Evolutionary conservation across 2,797 vertebrate species (phyloP).

Genomic region (Taeniopygia guttata): DNA sequence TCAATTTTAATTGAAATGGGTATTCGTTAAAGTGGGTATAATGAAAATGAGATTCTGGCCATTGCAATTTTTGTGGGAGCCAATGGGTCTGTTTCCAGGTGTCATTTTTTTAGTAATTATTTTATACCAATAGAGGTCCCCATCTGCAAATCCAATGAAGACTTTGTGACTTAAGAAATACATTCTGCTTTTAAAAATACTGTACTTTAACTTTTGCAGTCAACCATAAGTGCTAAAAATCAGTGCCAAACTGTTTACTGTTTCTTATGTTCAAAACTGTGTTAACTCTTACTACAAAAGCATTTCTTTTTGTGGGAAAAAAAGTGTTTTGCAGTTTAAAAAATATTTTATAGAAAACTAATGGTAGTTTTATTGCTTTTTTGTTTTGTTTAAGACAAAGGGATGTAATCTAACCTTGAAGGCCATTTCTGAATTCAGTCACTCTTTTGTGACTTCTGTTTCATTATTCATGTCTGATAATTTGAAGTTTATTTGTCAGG

Average conservation of each 20-base stretch:
- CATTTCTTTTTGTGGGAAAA: background rate
- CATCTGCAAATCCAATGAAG: constrained; percentile 76
- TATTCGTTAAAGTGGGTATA: background rate
- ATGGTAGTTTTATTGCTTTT: background rate
- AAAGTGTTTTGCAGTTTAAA: background rate
- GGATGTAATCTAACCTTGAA: background rate
- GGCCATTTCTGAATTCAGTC: background rate
- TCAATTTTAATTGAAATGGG: background rate
- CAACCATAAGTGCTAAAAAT: background rate
- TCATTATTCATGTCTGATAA: background rate
- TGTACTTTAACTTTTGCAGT: background rate
- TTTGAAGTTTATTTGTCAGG: background rate
- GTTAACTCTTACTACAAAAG: background rate
- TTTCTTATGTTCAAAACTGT: background rate
- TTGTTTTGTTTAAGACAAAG: background rate
- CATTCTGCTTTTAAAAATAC: background rate
- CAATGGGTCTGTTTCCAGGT: background rate
- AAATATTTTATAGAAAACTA: background rate
- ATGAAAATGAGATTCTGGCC: background rate
- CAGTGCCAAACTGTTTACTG: background rate
- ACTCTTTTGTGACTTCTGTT: background rate
- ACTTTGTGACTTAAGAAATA: constrained; percentile 37
- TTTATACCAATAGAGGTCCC: constrained; percentile 79
- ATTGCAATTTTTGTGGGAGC: background rate
- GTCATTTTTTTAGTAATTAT: constrained; percentile 50